Percentiles rank a stretch among this genome's conserved stretches.
Conservation (phyloP, 2,888 invertebrate genomes). For the Cancer borealis region DNA sequence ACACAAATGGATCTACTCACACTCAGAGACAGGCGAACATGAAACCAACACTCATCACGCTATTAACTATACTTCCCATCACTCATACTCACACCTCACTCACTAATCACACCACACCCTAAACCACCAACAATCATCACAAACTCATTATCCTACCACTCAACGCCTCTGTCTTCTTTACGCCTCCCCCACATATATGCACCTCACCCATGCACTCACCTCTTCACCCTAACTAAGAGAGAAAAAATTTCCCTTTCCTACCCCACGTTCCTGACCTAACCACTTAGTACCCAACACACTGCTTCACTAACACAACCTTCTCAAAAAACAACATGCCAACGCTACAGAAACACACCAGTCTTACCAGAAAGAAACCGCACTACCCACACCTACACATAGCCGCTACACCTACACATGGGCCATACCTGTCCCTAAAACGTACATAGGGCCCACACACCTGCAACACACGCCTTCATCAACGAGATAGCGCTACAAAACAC, state of each 20-base stretch:
- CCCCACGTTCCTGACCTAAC: background rate
- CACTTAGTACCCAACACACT: background rate
- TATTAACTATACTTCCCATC: background rate
- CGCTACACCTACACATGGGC: background rate
- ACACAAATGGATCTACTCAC: background rate
- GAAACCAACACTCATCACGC: background rate
- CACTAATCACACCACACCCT: background rate
- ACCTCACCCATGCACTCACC: too few relatives aligned
- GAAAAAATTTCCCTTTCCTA: background rate
- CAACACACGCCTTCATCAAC: background rate
- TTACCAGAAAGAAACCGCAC: background rate
- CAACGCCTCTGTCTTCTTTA: background rate
- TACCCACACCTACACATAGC: background rate
- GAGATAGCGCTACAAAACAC: background rate
- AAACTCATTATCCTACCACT: background rate
- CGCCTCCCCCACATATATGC: too few relatives aligned
- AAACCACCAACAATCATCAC: background rate
- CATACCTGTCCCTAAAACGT: background rate
- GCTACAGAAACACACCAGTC: background rate
- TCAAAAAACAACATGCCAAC: background rate
- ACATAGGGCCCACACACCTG: background rate
- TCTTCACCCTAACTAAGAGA: too few relatives aligned
- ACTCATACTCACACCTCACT: background rate
- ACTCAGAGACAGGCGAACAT: slow-evolving; percentile 6
- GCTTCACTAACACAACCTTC: background rate